Evolutionary conservation across 2,113 vertebrate genomes (phyloP).

Genomic region (Vulpes vulpes): DNA sequence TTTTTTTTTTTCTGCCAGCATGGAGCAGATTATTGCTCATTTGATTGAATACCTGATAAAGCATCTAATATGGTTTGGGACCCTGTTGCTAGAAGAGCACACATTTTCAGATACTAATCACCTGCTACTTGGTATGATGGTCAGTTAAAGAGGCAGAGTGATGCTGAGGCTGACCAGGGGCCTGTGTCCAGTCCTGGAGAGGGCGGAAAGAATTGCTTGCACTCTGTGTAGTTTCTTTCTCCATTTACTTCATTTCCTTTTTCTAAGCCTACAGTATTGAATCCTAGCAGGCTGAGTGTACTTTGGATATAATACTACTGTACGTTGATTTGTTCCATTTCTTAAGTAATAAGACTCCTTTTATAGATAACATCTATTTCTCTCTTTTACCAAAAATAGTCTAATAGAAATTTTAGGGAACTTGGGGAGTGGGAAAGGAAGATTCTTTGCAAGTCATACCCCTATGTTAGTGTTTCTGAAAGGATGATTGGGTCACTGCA

Average conservation of each 20-base stretch:
- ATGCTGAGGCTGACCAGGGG: neutral
- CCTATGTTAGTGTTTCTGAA: conserved; percentile 5
- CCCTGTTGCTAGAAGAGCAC: neutral
- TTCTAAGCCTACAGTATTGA: neutral
- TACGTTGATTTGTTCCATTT: neutral
- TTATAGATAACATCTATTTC: neutral
- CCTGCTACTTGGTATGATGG: neutral
- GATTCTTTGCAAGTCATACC: neutral
- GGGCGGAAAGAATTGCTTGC: neutral
- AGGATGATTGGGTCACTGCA: neutral
- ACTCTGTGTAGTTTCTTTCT: neutral
- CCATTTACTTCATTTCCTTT: neutral
- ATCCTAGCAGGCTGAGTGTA: neutral
- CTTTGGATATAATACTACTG: neutral
- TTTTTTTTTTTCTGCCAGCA: neutral
- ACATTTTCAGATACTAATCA: neutral
- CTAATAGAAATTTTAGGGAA: neutral
- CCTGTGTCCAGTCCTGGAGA: neutral
- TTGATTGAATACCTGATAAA: neutral
- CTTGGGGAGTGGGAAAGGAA: neutral
- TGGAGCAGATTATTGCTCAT: neutral
- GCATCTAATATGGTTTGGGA: neutral
- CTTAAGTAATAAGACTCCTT: neutral
- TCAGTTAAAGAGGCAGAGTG: neutral
- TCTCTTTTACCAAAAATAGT: neutral